phyloP scores from a whole-genome alignment of 1,140 invertebrate genomes.

The Brachionus sp. region DNA sequence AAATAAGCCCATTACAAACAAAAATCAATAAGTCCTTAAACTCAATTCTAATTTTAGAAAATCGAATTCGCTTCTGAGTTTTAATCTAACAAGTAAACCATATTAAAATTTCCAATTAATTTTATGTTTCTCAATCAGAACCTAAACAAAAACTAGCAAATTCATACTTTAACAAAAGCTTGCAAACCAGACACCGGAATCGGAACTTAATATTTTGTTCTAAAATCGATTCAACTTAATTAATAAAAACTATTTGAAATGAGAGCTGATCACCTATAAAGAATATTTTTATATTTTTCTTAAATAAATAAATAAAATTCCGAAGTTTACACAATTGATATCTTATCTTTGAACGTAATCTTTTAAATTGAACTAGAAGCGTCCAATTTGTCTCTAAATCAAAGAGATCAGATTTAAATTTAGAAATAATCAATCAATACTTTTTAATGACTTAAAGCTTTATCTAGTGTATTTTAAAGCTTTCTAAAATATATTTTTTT shows the following conservation, averaged over 20 bases:
- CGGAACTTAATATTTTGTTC: not conserved
- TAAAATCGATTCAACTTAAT: not conserved
- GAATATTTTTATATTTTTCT: not conserved
- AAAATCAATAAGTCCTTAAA: not conserved
- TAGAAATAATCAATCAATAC: not conserved
- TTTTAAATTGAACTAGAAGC: not conserved
- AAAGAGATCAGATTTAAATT: not conserved
- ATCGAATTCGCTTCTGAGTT: not conserved
- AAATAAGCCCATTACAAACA: not conserved
- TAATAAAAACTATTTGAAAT: not conserved
- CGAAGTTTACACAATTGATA: not conserved
- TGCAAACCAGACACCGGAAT: slow-evolving; percentile 3
- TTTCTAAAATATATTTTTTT: not conserved
- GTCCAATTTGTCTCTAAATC: not conserved
- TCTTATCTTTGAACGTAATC: not conserved
- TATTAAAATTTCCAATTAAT: slow-evolving; percentile 1
- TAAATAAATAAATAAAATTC: too few relatives aligned
- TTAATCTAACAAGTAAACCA: slow-evolving; percentile 3
- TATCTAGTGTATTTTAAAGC: not conserved
- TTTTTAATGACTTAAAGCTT: not conserved
- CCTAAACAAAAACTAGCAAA: not conserved
- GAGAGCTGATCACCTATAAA: not conserved
- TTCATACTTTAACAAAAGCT: not conserved
- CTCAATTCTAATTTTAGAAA: not conserved
- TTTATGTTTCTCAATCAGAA: not conserved